phyloP scores from a whole-genome alignment of 2,797 vertebrate genomes.

The Myotis myotis region DNA sequence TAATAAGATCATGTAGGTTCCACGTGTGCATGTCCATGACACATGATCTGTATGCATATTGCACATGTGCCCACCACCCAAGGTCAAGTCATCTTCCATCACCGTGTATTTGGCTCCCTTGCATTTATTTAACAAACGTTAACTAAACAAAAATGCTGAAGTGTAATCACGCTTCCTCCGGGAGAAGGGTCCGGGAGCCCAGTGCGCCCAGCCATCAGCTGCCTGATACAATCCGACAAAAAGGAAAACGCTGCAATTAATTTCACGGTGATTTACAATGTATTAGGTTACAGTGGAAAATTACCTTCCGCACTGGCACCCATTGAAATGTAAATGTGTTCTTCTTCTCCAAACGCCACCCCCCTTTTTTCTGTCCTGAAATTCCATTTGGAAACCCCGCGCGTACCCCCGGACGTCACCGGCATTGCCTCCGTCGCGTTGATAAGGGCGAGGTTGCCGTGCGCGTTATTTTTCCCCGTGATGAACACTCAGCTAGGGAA shows the following conservation, averaged over 20 bases:
- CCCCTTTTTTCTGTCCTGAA: neutral
- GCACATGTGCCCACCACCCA: neutral
- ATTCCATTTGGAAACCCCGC: slow-evolving; percentile 57
- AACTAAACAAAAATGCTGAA: neutral
- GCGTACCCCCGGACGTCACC: neutral
- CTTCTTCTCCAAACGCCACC: neutral
- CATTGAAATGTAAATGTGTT: slow-evolving; percentile 58
- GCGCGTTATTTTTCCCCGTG: slow-evolving; percentile 19
- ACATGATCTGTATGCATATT: neutral
- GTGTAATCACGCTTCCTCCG: neutral
- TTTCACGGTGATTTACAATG: slow-evolving; percentile 8
- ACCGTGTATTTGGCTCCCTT: neutral
- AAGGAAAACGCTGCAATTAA: neutral
- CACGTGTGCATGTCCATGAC: neutral
- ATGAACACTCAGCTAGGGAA: slow-evolving; percentile 31
- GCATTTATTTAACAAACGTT: neutral
- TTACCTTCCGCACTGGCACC: neutral
- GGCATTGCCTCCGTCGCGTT: neutral
- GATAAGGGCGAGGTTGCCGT: slow-evolving; percentile 23
- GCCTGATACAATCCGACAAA: neutral
- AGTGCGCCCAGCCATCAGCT: neutral
- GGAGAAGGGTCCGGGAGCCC: neutral
- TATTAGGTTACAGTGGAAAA: slow-evolving; percentile 13
- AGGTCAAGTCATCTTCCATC: neutral
- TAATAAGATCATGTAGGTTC: neutral